These are phyloP conservation scores for Drosophila eugracilis DNA, from an alignment of 1,140 invertebrate species.

Conservation along the genomic window DNA sequence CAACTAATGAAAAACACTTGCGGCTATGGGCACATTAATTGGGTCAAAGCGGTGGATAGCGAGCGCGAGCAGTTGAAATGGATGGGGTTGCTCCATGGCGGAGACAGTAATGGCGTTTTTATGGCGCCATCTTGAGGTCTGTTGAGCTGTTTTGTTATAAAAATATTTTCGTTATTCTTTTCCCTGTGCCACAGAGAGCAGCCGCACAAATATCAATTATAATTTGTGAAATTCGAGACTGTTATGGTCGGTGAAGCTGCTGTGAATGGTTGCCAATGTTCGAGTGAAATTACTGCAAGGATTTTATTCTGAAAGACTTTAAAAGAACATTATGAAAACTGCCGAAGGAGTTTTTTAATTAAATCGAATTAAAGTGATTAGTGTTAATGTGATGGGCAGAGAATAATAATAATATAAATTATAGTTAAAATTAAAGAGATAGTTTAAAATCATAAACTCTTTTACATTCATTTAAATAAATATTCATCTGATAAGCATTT, in stretches of 20 bases:
- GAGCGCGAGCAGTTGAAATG: background rate
- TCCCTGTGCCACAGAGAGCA: background rate
- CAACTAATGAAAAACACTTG: conserved; percentile 75
- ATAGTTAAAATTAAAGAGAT: no score
- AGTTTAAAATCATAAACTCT: background rate
- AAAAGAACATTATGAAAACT: background rate
- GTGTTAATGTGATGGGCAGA: no score
- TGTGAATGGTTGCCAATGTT: conserved; percentile 28
- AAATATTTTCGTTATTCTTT: conserved; percentile 35
- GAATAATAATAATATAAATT: no score
- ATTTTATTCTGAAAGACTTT: conserved; percentile 11
- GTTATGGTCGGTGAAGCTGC: conserved; percentile 18
- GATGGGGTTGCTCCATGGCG: conserved; percentile 4
- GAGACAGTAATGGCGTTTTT: conserved; percentile 56
- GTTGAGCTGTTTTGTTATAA: conserved; percentile 29
- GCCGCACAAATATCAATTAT: conserved; percentile 65
- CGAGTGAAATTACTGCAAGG: conserved; percentile 10
- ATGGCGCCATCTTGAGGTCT: conserved; percentile 55
- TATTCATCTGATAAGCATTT: conserved; percentile 7
- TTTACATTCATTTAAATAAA: conserved; percentile 1
- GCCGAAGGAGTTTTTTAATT: no score
- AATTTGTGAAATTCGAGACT: conserved; percentile 57
- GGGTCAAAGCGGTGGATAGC: conserved; percentile 38
- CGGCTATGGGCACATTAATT: conserved; percentile 68
- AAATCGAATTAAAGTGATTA: no score